Base-by-base conservation (phyloP, 2,797 vertebrate genomes). In the Centropyge bicolor region DNA sequence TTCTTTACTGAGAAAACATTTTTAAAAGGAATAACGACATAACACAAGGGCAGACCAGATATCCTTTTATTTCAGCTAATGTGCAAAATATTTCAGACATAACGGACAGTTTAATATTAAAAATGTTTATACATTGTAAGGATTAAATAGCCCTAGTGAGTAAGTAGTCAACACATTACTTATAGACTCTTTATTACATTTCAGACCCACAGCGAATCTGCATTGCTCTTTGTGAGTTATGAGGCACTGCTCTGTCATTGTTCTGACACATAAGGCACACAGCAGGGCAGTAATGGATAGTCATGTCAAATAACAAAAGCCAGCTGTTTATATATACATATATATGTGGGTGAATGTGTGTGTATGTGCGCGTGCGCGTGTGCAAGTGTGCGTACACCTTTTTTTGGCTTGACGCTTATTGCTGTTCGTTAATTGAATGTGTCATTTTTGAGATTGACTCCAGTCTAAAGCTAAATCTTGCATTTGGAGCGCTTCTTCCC, bases 281-380 rank as follows among this genome's bases (percentile, higher is more conserved):
- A 89, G 87, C 90, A 86, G 88, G 92, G 84, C 92, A 84, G 91
- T 86, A 88, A 92, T 81, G 85, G 82, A 92, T 86, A 88, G 91
- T 91, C 90, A 92, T 89, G 92, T 93, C 89, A 81, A 93, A 84
- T 87, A 93, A 93, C 93, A 93, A 91, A 93, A 93, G 91, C 92
- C 94, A 94, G 90, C 92, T 94, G 91, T 95, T 95, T 95, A 94
- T 95, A 94, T 91, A 93, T 94, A 94, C 92, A 93, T 91, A 92
- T 93, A 91, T 90, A 88, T 93, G 89, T 93, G 91, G 51, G 80
- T 92, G 92, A 86, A 81, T 92, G 90, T 78, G 83, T 83, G 78
- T 74, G 70, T 86, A 70, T 83, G 74, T 82, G 84, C 43, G 85
- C 49, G 76, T 56, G 81, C 14, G 78, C n/a, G 81, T 78, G 81